Base-by-base conservation (phyloP, 2,113 vertebrate genomes). In the Hassar affinis region DNA sequence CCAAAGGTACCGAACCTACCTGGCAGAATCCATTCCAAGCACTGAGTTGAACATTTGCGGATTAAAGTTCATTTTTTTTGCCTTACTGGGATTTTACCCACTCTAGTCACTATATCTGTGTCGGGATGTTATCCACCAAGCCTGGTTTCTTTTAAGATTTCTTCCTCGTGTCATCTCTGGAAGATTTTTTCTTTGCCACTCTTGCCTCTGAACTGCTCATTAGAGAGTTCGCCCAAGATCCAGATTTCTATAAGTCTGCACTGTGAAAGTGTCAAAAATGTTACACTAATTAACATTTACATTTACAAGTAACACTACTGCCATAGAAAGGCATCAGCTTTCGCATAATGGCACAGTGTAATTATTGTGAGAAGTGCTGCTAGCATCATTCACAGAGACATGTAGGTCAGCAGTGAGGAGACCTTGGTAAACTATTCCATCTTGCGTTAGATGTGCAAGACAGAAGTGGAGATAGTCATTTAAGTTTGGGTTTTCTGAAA, bases 321-420 rank as follows among this genome's bases (percentile, higher is more conserved):
- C 45, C 25, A 51, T 25, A 76, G 47, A 52, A 52, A 54, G n/a
- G 33, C 49, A 35, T 30, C 27, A 1, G 45, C 45, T 27, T 74
- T 30, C 30, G 72, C 10, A 30, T 33, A 75, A 75, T 75, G 49
- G 72, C 12, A 2, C 15, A 33, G 49, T 52, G 49, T 75, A 75
- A 75, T 52, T 52, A 74, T 49, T 74, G 69, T 74, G 69, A 75
- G 51, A 74, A 20, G 47, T 11, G 27, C 49, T 76, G 72, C 17
- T 54, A 52, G 42, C 49, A 75, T 76, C 72, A 20, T 20, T 74
- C 25, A 76, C 14, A 1, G 27, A 76, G 49, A 54, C 33, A 76
- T 76, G 49, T 54, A 54, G 49, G 49, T 52, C 49, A 76, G 47
- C 72, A 54, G 30, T 33, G 49, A 54, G 72, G 42, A 20, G 72